These are phyloP conservation scores for Hipposideros armiger DNA, from an alignment of 2,113 vertebrate genomes.

Conservation along the genomic window DNA sequence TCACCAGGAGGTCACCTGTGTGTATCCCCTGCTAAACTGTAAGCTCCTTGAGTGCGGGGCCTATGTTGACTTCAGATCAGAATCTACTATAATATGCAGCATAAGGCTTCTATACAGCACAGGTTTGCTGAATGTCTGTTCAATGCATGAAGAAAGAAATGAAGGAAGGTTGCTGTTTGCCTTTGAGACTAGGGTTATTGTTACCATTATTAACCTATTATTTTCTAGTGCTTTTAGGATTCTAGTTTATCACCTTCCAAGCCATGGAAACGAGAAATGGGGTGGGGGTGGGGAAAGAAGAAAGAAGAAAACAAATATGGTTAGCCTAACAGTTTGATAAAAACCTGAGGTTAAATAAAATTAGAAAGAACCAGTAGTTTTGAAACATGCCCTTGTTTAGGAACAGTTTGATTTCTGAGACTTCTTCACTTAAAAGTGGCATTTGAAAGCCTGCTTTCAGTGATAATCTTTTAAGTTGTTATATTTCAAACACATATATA, in stretches of 20 bases:
- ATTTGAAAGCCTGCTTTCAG: not conserved
- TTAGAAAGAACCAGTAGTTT: not conserved
- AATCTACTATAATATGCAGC: not conserved
- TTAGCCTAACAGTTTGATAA: not conserved
- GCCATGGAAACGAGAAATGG: not conserved
- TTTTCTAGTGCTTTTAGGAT: not conserved
- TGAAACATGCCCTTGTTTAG: not conserved
- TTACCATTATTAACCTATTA: not conserved
- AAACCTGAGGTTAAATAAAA: slow-evolving; percentile 32
- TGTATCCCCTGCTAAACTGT: accelerated
- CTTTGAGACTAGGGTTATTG: not conserved
- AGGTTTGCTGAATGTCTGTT: not conserved
- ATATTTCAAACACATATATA: not conserved
- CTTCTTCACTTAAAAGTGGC: slow-evolving; percentile 9
- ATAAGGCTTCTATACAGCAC: too few relatives aligned
- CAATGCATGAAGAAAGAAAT: not conserved
- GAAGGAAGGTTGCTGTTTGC: not conserved
- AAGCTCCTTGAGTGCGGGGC: not conserved
- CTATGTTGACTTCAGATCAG: not conserved
- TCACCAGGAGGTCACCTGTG: not conserved
- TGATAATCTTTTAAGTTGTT: not conserved
- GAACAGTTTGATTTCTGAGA: slow-evolving; percentile 1
- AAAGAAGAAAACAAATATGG: not conserved
- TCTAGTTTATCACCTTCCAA: not conserved
- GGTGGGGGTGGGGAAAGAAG: not conserved